Evolutionary conservation across 2,113 vertebrate genomes (phyloP), one percentile per base, ranked within the genome.

Genomic region (Silurus glanis): DNA sequence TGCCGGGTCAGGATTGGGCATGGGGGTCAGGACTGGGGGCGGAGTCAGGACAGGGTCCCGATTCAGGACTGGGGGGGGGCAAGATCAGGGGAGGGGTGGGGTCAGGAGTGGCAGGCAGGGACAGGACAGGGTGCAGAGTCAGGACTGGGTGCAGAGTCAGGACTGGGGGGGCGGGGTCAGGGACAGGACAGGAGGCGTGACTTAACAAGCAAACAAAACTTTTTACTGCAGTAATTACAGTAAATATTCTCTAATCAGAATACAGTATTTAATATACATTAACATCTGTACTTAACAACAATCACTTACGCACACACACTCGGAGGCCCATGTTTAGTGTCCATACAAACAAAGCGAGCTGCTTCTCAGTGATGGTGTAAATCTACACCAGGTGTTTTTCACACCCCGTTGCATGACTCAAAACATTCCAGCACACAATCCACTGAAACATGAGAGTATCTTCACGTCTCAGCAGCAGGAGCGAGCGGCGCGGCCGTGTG

Each of bases 401-500:
- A 56, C 67, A 55, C 25, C 9, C 61, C 21, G 10, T n/a, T 56
- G 51, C 51, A 78, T 55, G 74, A 55, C 74, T 76, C 74, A 76
- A 85, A 79, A 85, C 84, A 85, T 85, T 85, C 67, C 84, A 85
- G 72, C 49, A 13, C 66, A 3, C 89, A 88, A 93, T 91, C 86
- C 83, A 90, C 61, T 89, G 93, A 91, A 94, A 94, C 83, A 80
- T 25, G 83, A 92, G 92, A 66, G 51, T 47, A 83, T 90, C 49
- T 12, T 89, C 81, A 82, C 88, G 88, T 90, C 8, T 89, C 91
- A 90, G 85, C 71, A 81, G 86, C 84, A 79, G 91, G 92, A 88
- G 92, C 2, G 90, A 93, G 87, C 81, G 19, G 86, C 90, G 89
- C 59, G 75, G 59, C 1, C 8, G 13, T 47, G 79, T 53, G 19